These are phyloP conservation scores for Cyrtorhinus lividipennis DNA, from an alignment of 1,140 invertebrate species.

Conservation along the genomic window DNA sequence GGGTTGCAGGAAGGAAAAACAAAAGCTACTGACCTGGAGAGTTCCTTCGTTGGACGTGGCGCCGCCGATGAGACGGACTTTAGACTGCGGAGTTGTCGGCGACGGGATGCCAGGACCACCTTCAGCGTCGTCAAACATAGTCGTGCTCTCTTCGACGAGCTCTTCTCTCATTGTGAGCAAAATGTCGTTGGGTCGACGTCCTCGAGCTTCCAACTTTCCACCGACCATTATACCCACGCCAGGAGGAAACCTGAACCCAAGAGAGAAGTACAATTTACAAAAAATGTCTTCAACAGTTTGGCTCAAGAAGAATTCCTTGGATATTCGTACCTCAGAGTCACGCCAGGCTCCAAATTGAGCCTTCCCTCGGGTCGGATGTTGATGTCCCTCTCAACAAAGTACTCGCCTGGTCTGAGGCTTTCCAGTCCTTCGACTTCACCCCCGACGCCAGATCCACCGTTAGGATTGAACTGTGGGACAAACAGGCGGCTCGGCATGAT, in stretches of 20 bases:
- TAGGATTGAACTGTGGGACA: conserved; percentile 57
- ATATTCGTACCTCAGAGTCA: conserved; percentile 46
- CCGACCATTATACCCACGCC: conserved; percentile 94
- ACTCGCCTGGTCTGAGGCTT: conserved; percentile 58
- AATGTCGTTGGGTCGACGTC: conserved; percentile 58
- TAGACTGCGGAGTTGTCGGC: conserved; percentile 34
- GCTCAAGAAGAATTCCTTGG: not conserved
- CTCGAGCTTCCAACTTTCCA: conserved; percentile 70
- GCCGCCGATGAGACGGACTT: conserved; percentile 61
- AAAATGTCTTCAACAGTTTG: not conserved
- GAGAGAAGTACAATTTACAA: conserved; percentile 6
- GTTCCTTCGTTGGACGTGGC: conserved; percentile 58
- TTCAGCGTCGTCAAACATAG: conserved; percentile 23
- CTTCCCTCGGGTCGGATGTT: conserved; percentile 77
- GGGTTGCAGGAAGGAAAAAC: not conserved
- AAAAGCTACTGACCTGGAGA: conserved; percentile 43
- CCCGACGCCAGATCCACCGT: conserved; percentile 48
- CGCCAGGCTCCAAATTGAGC: conserved; percentile 70
- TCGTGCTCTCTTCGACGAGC: conserved; percentile 37
- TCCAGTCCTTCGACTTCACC: conserved; percentile 80
- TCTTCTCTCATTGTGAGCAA: conserved; percentile 63
- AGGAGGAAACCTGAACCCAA: conserved; percentile 51
- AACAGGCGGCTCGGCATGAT: conserved; percentile 53
- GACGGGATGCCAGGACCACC: conserved; percentile 29
- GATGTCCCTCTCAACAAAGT: conserved; percentile 76